These are phyloP conservation scores for Steatocranus sp. DNA, from an alignment of 2,797 vertebrate genomes.

Conservation along the genomic window DNA sequence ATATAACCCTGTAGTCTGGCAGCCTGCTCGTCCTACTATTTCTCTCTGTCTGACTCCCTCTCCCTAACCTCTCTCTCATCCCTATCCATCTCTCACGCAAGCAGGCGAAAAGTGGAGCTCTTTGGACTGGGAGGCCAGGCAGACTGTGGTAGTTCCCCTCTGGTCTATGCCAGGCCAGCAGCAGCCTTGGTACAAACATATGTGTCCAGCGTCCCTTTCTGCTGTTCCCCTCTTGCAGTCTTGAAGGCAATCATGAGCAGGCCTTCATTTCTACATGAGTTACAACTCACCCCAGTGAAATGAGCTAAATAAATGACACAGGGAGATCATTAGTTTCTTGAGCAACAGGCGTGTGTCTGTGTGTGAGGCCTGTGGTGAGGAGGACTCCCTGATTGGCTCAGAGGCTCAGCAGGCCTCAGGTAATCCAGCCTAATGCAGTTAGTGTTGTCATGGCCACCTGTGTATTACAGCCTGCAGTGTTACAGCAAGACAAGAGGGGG, in stretches of 20 bases:
- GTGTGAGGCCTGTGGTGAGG: constrained; percentile 6
- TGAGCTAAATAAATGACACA: constrained; percentile 9
- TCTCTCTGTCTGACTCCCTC: constrained; percentile 12
- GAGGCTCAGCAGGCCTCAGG: constrained; percentile 47
- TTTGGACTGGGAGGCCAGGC: background rate
- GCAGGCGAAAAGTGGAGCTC: background rate
- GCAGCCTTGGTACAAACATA: background rate
- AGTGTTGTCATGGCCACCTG: constrained; percentile 54
- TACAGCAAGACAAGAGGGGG: constrained; percentile 17
- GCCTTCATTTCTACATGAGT: background rate
- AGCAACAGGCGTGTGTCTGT: background rate
- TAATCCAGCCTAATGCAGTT: constrained; percentile 62
- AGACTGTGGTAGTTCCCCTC: constrained; percentile 19
- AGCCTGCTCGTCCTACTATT: constrained; percentile 20
- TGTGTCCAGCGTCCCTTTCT: constrained; percentile 4
- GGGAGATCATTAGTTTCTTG: constrained; percentile 14
- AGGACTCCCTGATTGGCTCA: constrained; percentile 21
- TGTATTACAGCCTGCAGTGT: constrained; percentile 20
- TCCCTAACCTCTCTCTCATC: constrained; percentile 26
- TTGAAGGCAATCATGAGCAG: background rate
- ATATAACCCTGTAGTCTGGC: constrained; percentile 59
- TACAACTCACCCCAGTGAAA: constrained; percentile 4
- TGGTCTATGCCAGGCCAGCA: constrained; percentile 4
- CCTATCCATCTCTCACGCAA: constrained; percentile 38
- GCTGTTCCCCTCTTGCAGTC: background rate